Percentiles rank a stretch among this genome's conserved stretches.
phyloP scores from a whole-genome alignment of 2,888 invertebrate species.

The Digitonthophagus gazella region DNA sequence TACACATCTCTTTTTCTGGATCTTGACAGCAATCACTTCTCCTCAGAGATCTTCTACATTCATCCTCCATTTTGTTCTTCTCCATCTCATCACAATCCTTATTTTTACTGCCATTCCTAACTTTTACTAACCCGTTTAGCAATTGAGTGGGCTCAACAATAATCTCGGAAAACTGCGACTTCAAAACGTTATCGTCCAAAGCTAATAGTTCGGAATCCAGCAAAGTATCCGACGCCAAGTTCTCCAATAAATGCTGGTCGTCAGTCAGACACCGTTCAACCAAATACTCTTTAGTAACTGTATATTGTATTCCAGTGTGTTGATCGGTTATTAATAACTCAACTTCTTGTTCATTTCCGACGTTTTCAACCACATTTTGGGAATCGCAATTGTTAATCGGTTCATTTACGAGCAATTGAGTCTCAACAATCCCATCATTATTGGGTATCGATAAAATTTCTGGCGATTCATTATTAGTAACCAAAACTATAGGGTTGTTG shows the following conservation, averaged over 20 bases:
- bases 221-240: conserved; percentile 39
- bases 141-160: conserved; percentile 27
- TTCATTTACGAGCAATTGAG: conserved; percentile 40
- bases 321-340: conserved; percentile 51
- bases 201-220: conserved; percentile 44
- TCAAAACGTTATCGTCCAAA: conserved; percentile 45
- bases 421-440: conserved; percentile 27
- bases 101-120: not conserved
- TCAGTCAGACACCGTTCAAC: conserved; percentile 45
- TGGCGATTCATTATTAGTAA: conserved; percentile 33
- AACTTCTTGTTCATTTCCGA: conserved; percentile 44
- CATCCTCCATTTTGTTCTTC: not conserved
- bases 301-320: conserved; percentile 42
- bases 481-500: conserved; percentile 44
- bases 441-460: conserved; percentile 18
- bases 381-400: conserved; percentile 24
- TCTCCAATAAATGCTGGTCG: conserved; percentile 45
- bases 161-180: conserved; percentile 43
- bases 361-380: conserved; percentile 33
- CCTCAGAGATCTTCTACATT: not conserved
- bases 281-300: conserved; percentile 39
- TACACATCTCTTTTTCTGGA: not conserved
- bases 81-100: not conserved
- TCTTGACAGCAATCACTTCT: not conserved
- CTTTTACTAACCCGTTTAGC: not conserved